These are phyloP conservation scores for Malurus leucopterus DNA, from an alignment of 2,797 vertebrate species.

Conservation along the genomic window DNA sequence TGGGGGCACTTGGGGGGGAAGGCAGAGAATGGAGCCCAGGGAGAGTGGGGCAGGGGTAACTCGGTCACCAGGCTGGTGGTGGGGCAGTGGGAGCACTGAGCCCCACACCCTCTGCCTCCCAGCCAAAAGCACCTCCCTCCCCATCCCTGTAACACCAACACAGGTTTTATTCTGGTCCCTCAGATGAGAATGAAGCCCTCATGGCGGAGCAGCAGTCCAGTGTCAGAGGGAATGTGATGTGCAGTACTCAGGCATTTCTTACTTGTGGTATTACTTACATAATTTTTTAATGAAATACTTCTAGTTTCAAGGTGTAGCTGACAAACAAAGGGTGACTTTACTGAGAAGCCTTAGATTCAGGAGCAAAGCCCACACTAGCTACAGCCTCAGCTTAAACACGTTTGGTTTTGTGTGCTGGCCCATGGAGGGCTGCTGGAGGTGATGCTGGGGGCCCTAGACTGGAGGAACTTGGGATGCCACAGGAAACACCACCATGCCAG, in stretches of 20 bases:
- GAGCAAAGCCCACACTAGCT: not conserved
- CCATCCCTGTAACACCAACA: not conserved
- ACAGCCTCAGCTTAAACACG: not conserved
- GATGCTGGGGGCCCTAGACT: not conserved
- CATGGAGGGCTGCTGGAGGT: not conserved
- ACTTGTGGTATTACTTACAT: accelerated
- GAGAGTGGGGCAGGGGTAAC: accelerated
- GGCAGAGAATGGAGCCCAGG: accelerated
- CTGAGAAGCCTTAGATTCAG: not conserved
- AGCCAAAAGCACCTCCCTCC: not conserved
- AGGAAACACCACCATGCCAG: too few relatives aligned
- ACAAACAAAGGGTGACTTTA: not conserved
- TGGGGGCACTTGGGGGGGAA: not conserved
- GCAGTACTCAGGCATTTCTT: not conserved
- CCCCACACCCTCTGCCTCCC: not conserved
- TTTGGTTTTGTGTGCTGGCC: not conserved
- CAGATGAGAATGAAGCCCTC: not conserved
- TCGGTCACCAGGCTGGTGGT: not conserved
- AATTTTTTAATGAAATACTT: not conserved
- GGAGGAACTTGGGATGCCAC: accelerated
- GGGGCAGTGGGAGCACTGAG: accelerated
- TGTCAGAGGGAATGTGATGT: not conserved
- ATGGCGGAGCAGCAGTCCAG: not conserved
- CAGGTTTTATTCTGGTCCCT: not conserved
- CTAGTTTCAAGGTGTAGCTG: not conserved